A percentile compares a stretch with the other conserved stretches of the same genome.
These are phyloP conservation scores for Aphrocallistes beatrix DNA, from an alignment of 37 sponge, comb jelly and placozoan species.

Conservation along the genomic window DNA sequence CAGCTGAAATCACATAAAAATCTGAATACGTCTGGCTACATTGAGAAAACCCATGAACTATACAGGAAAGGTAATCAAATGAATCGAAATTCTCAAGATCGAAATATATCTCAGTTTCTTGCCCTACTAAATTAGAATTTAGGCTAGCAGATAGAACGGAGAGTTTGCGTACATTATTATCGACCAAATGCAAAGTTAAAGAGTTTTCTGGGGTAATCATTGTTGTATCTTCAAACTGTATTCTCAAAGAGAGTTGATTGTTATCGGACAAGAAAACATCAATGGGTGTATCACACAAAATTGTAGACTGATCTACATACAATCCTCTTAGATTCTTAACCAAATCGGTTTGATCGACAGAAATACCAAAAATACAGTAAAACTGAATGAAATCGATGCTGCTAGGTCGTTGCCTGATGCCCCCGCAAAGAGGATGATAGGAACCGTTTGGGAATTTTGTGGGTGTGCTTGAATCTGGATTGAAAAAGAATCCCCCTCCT, in stretches of 20 bases:
- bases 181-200: neutral
- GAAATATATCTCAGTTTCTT: neutral
- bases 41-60: neutral
- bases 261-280: neutral
- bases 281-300: neutral
- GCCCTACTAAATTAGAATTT: neutral
- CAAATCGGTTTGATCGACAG: neutral
- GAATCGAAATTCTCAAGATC: neutral
- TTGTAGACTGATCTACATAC: neutral
- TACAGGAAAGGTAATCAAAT: neutral
- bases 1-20: conserved; percentile 18
- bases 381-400: neutral
- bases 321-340: neutral
- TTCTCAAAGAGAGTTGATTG: neutral
- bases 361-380: neutral
- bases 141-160: neutral
- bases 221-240: neutral
- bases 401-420: neutral
- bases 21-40: neutral
- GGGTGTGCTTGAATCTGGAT: conserved; percentile 18
- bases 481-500: conserved; percentile 72
- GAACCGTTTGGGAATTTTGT: neutral
- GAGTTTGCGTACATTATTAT: neutral
- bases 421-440: neutral
- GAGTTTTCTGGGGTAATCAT: neutral